Evolutionary conservation across 2,113 vertebrate genomes (phyloP), one percentile per base, ranked within the genome.

Genomic region (Hoplias malabaricus): DNA sequence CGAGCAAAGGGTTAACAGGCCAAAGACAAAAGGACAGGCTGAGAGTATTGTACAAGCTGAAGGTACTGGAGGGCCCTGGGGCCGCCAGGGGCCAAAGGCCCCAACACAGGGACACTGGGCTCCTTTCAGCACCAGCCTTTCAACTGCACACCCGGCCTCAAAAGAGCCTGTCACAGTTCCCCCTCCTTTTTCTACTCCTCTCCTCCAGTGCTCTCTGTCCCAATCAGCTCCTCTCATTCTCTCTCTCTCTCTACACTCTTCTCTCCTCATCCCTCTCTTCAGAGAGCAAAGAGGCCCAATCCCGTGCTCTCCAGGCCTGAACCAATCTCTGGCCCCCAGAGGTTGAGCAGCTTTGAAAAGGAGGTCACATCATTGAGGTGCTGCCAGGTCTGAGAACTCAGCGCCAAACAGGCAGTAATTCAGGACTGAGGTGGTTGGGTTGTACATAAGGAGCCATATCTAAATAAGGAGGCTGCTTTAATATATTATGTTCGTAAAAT

Each of bases 11-110:
- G 89, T 91, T 91, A 92, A 89, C 84, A 75, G 84, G 80, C 72
- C 83, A 90, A 91, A 89, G 86, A 92, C 91, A 93, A 92, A 92
- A 86, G 75, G 56, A 79, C 66, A 48, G 75, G 75, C 88, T 79
- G 74, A 77, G 81, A 82, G 69, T 78, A 88, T 90, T 89, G 89
- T 91, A 85, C 80, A 79, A 69, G 69, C 57, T 87, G 61, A 59
- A 71, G 72, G 48, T 65, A 61, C 57, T 74, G 80, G 73, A 85
- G 87, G 90, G 86, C 88, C 87, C 83, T 67, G 80, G 76, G 85
- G 86, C 84, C 86, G 85, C 86, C 82, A 84, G 76, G 69, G 87
- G 84, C 87, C 87, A 84, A 78, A 74, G 83, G 81, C 84, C 69
- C 89, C 72, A 80, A 70, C 69, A 72, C 69, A 84, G 85, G 67